Base-by-base conservation (phyloP, 2,888 invertebrate species). In the Ectemnius continuus region DNA sequence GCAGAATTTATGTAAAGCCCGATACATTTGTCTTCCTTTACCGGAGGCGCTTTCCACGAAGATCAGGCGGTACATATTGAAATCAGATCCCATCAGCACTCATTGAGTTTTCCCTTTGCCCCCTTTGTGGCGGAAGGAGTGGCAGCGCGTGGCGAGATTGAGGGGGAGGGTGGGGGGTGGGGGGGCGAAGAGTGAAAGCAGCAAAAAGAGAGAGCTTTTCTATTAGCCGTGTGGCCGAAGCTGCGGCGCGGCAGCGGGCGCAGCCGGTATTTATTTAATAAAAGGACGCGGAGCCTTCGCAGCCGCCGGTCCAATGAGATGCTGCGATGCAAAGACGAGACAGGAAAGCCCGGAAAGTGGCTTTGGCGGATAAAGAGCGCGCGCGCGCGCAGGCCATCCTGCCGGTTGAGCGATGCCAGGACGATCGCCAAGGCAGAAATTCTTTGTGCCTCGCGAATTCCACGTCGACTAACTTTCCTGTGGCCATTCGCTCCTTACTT, bases 241-340 rank as follows among this genome's bases (percentile, higher is more conserved):
- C 36, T 36, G 52, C 52, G 52, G n/a, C 52, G 4, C 52, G 6
- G 52, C 52, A 68, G 56, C 76, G 68, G 26, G 67, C 80, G 81
- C 85, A 81, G 75, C 85, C 80, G 82, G 86, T 85, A 86, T 86
- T 86, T 86, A 84, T 86, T 86, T 86, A 85, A 86, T 86, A 86
- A 86, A 85, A 86, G 81, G 84, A 82, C 79, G 11, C 8, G 36
- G 8, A 36, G 36, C 36, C 36, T 36, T 36, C 36, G 36, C 36
- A 36, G 36, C 8, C 8, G 36, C 8, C 8, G 36, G 36, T 6
- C 36, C 36, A 36, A 36, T 36, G 36, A 36, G 36, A 36, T 36
- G 36, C 36, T 36, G 36, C 36, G 36, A 36, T 36, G 36, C 36
- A 36, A 36, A 36, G 36, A 36, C 36, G 36, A 36, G 11, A 36